Base-by-base conservation (phyloP, 2,888 invertebrate genomes). In the Conus canariensis region DNA sequence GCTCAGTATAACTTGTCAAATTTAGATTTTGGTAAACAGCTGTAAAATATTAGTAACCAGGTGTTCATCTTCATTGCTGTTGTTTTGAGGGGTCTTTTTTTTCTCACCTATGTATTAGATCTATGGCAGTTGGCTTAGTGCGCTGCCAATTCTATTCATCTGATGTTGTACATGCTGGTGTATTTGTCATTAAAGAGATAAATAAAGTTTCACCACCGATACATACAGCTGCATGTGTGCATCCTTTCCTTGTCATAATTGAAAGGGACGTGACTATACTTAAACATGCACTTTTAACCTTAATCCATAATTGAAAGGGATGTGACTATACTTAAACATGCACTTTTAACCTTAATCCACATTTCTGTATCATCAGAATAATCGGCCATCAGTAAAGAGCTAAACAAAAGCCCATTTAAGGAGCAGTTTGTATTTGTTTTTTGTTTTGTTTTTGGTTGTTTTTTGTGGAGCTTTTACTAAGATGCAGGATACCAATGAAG, bases 141-240 rank as follows among this genome's bases (percentile, higher is more conserved):
- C 30, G 58, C 82, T 87, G 87, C 58, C 87, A 58, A 70, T 74
- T 74, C 8, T 45, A 14, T 80, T 88, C 83, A 83, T 83, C 56
- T 83, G 59, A 12, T 88, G 90, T 90, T 87, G 77, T 90, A 90
- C 77, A 90, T 90, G 70, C 70, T 87, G 77, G 82, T 58, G 58
- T 83, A 83, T 83, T 83, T 80, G 56, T 58, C 70, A 90, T 64
- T 89, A 59, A 77, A 45, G 60, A 30, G 85, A 77, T 45, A 22
- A 90, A 90, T 77, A 86, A 90, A 90, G 80, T 77, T 77, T 80
- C 87, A 87, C 90, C 90, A 87, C 90, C 83, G 88, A 83, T 60
- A 58, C 8, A 25, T n/a, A 45, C 45, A 14, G 12, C 16, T 22
- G 10, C 14, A 16, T 19, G 67, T 67, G 67, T 67, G 22, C 67